Evolutionary conservation across 2,888 invertebrate species (phyloP), one percentile per base, ranked within the genome.

Genomic region (Allolobophora icterica): DNA sequence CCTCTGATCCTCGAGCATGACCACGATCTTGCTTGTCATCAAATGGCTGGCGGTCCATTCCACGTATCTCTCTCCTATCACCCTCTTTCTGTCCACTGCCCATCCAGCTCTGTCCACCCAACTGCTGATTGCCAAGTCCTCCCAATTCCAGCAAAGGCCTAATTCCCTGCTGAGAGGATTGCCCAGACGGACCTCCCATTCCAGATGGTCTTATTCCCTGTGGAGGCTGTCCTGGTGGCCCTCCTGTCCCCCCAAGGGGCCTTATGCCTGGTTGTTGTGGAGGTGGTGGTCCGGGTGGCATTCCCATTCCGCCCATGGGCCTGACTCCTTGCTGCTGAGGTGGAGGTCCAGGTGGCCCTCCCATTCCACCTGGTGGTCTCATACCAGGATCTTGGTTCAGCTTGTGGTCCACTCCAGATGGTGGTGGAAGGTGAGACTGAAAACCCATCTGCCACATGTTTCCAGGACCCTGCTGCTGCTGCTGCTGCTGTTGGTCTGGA

Each of bases 21-120:
- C 83, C 89, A 38, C 58, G 35, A 6, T 89, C 89, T n/a, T 58
- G 89, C n/a, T 89, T 91, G n/a, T 71, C 89, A 71, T 90, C 58
- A 21, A 34, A 89, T 30, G 34, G 87, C 87, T 87, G 87, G 35
- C 89, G 42, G 33, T 89, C 89, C 42, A 42, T 84, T 34, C 87
- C 90, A 1, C 84, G 35, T 30, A 34, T 38, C 30, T 38, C 40
- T 71, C 38, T 34, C 38, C 90, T 38, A 30, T 45, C 84, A 33
- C 33, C 35, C 35, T 90, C 71, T 40, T 83, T 42, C 15, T 40
- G 30, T 30, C 90, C 40, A 21, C 84, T 35, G 84, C 42, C 71
- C 90, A 83, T 42, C 34, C 42, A 34, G 38, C 21, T 6, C 71
- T 58, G 24, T 35, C 58, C 90, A 45, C 40, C 58, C 21, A 24